These are phyloP conservation scores for Macaria notata DNA, from an alignment of 2,888 invertebrate species.

Conservation along the genomic window DNA sequence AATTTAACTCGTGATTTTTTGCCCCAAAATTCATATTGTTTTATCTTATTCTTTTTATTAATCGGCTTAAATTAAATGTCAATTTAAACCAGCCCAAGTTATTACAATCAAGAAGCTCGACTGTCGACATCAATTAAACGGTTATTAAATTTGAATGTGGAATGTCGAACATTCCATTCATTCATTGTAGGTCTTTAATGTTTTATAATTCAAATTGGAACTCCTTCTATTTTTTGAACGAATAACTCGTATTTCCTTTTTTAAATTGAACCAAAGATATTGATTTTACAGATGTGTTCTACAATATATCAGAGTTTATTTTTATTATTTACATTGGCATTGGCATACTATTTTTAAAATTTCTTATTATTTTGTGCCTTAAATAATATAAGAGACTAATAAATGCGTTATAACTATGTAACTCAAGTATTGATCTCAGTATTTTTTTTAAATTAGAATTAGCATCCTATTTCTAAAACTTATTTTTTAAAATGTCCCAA, in stretches of 20 bases:
- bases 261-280: constrained; percentile 12
- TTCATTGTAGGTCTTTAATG: constrained; percentile 26
- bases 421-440: not conserved
- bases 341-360: no score
- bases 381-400: no score
- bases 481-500: constrained; percentile 15
- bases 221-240: no score
- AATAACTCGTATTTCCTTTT: not conserved
- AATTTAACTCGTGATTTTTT: no score
- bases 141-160: constrained; percentile 40
- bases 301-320: not conserved
- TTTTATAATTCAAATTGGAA: not conserved
- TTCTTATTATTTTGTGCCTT: no score
- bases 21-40: no score
- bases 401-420: no score
- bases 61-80: not conserved
- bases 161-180: constrained; percentile 47
- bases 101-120: constrained; percentile 45
- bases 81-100: constrained; percentile 29
- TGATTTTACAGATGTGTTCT: constrained; percentile 1
- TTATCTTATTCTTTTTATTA: not conserved
- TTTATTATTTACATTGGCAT: not conserved
- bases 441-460: not conserved
- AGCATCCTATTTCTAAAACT: no score
- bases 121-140: constrained; percentile 52